Percentiles rank a stretch among this genome's conserved stretches.
Evolutionary conservation across 2,797 vertebrate species (phyloP).

Genomic region (Coccyzus lansbergi): DNA sequence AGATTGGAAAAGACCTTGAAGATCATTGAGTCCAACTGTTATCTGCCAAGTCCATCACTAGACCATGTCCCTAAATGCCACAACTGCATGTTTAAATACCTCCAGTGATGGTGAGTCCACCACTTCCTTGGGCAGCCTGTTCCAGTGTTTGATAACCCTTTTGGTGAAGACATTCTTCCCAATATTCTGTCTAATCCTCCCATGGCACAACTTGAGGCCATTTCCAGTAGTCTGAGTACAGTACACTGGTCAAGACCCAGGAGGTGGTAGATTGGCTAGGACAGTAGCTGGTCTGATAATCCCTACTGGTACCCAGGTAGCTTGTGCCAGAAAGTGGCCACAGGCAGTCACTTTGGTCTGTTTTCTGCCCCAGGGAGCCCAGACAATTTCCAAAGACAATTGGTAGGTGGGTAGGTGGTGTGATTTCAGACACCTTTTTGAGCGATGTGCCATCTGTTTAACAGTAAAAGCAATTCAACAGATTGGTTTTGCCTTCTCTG

Average conservation of each 20-base stretch:
- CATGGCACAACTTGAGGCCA: rapidly evolving
- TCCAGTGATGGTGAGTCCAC: too few relatives aligned
- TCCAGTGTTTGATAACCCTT: too few relatives aligned
- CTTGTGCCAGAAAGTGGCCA: not conserved
- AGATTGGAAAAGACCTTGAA: not conserved
- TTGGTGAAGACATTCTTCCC: too few relatives aligned
- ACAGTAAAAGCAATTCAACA: not conserved
- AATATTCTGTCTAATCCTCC: not conserved
- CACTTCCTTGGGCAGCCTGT: too few relatives aligned
- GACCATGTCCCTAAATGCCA: too few relatives aligned
- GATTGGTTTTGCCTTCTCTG: not conserved
- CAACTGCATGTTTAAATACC: too few relatives aligned
- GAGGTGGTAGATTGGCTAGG: not conserved
- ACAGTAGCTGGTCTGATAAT: not conserved
- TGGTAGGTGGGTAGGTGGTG: not conserved
- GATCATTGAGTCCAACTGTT: too few relatives aligned
- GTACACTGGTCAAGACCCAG: not conserved
- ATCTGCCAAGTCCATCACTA: too few relatives aligned
- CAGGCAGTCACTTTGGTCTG: not conserved
- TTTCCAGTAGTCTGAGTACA: not conserved
- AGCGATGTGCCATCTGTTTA: not conserved
- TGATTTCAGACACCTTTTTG: not conserved
- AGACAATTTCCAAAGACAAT: not conserved
- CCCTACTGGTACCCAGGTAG: rapidly evolving
- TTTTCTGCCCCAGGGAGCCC: not conserved